Conservation (phyloP, 2,113 vertebrate genomes). For the Apodemus speciosus region DNA sequence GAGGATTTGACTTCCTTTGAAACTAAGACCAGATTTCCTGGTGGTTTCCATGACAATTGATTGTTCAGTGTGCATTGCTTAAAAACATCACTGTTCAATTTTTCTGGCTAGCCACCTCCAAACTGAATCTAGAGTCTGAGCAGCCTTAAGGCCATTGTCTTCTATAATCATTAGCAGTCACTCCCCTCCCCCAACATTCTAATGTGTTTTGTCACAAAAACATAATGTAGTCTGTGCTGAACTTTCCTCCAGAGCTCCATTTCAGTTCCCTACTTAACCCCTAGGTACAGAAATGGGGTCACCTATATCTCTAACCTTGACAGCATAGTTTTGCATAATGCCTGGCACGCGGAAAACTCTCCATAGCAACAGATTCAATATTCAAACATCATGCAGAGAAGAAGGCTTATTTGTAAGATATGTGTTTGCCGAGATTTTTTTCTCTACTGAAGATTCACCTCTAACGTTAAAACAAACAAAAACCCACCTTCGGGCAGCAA, state of each 20-base stretch:
- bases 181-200: not conserved
- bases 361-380: constrained; percentile 9
- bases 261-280: not conserved
- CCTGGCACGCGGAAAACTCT: not conserved
- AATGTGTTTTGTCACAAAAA: not conserved
- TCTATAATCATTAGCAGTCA: not conserved
- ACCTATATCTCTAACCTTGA: not conserved
- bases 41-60: not conserved
- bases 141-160: not conserved
- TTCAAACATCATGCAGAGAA: constrained; percentile 1
- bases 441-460: not conserved
- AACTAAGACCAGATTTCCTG: not conserved
- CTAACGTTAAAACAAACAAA: not conserved
- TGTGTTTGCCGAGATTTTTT: not conserved
- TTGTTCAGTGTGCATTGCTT: not conserved
- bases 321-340: not conserved
- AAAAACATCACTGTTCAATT: not conserved
- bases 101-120: not conserved
- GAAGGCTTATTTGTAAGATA: not conserved
- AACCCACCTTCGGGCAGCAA: not conserved
- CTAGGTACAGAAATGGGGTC: not conserved
- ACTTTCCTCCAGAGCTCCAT: not conserved
- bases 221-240: not conserved
- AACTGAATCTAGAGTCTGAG: not conserved
- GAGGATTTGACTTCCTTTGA: constrained; percentile 7